A percentile compares a stretch with the other conserved stretches of the same genome.
Conservation (phyloP, 2,113 vertebrate genomes). For the Osmerus eperlanus region DNA sequence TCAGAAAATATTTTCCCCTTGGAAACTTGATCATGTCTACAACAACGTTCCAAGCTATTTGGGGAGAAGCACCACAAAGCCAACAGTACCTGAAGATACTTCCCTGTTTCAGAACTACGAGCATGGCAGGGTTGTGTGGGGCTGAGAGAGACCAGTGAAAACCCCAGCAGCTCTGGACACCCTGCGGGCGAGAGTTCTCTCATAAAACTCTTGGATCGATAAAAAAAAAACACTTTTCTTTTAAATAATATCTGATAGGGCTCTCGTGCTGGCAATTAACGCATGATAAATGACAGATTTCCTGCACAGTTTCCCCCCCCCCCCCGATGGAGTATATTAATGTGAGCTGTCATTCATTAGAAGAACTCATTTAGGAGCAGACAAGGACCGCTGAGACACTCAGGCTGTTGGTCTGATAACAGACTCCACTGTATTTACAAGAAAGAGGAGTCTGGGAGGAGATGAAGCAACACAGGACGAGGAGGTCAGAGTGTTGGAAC, state of each 20-base stretch:
- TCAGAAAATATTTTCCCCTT: too few species aligned
- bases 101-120: background rate
- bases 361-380: constrained; percentile 61
- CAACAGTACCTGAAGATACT: too few species aligned
- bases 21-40: too few species aligned
- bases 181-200: background rate
- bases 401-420: constrained; percentile 61
- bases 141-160: background rate
- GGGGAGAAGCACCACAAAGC: too few species aligned
- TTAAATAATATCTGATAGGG: constrained; percentile 3
- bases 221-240: constrained; percentile 3
- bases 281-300: constrained; percentile 56
- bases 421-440: constrained; percentile 62
- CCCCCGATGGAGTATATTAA: constrained; percentile 56
- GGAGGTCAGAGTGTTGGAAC: too few species aligned
- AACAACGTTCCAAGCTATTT: too few species aligned
- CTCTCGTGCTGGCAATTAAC: constrained; percentile 44
- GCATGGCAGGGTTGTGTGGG: too few species aligned
- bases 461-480: constrained; percentile 21
- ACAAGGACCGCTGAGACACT: constrained; percentile 41
- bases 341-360: constrained; percentile 60
- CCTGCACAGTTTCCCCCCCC: constrained; percentile 39
- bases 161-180: background rate
- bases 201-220: background rate
- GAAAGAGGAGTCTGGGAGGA: constrained; percentile 55